These are phyloP conservation scores for Actinemys pallida DNA, from an alignment of 2,113 vertebrate genomes.

Conservation along the genomic window DNA sequence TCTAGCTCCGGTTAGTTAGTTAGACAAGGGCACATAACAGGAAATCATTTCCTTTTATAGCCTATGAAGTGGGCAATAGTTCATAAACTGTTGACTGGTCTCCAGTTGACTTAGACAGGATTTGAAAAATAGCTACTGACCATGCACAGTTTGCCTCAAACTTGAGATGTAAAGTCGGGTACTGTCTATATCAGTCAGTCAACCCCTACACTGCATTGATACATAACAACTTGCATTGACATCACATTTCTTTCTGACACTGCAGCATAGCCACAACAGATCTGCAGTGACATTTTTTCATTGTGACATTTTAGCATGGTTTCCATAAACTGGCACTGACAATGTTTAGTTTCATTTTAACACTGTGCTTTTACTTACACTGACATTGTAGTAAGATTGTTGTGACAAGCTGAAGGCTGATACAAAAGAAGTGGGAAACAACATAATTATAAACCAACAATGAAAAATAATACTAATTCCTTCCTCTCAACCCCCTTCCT, in stretches of 20 bases:
- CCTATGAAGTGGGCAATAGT: fast-evolving
- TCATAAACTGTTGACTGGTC: fast-evolving
- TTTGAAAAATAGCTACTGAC: neutral
- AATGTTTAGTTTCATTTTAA: constrained; percentile 66
- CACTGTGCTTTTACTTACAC: constrained; percentile 37
- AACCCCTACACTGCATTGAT: fast-evolving
- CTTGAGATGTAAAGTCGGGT: fast-evolving
- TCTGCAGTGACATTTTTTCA: neutral
- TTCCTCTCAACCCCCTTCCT: neutral
- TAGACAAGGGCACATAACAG: constrained; percentile 1
- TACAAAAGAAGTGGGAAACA: constrained; percentile 55
- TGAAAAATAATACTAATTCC: constrained; percentile 4
- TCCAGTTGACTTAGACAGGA: fast-evolving
- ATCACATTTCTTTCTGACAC: fast-evolving
- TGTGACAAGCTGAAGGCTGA: constrained; percentile 68
- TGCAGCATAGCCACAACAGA: neutral
- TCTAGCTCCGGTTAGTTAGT: neutral
- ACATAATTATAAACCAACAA: constrained; percentile 25
- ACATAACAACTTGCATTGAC: fast-evolving
- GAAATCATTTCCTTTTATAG: neutral
- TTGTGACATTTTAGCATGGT: constrained; percentile 11
- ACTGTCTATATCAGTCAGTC: fast-evolving
- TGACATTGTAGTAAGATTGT: constrained; percentile 29
- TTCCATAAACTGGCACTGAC: constrained; percentile 65
- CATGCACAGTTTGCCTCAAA: neutral